Evolutionary conservation across 2,113 vertebrate genomes (phyloP), one percentile per base, ranked within the genome.

Genomic region (Dryoscopus gambensis): DNA sequence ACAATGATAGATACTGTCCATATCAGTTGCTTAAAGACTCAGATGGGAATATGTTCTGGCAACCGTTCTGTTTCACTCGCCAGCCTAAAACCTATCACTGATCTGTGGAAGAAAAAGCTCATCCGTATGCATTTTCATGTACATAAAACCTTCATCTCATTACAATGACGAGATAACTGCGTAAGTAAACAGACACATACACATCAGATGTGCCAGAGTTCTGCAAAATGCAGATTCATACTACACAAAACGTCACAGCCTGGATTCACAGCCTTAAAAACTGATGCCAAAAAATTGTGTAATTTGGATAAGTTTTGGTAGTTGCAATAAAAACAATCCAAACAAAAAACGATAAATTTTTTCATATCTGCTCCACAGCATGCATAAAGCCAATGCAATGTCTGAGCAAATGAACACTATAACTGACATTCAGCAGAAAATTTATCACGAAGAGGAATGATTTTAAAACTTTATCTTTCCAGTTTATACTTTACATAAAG

Each of bases 221-320:
- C 27, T 85, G 40, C 23, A 95, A 85, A 88, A 55, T 35, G 7
- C n/a, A 82, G 80, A 55, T 49, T 13, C 35, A 50, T 50, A 44
- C 28, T 35, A 13, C 27, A 65, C 13, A 60, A 76, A 76, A 2
- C 3, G 13, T 40, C 53, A 83, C 20, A 40, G 12, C 13, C 3
- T 60, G 13, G 21, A 28, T 88, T 78, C 33, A 63, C 5, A 71
- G 27, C 17, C 22, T 65, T 65, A 69, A 77, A 64, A 60, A 30
- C 0, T 9, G 6, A 25, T 57, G 33, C 3, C 3, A 78, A 35
- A 67, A 65, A 62, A 35, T 5, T 4, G 0, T 16, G 24, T 49
- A 52, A 77, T 50, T 71, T 79, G 63, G 33, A 12, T n/a, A 85
- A 59, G 6, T 1, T 73, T 46, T 64, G 42, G 5, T 37, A 28